These are phyloP conservation scores for Theocolax elegans DNA, from an alignment of 1,140 invertebrate genomes.

Conservation along the genomic window DNA sequence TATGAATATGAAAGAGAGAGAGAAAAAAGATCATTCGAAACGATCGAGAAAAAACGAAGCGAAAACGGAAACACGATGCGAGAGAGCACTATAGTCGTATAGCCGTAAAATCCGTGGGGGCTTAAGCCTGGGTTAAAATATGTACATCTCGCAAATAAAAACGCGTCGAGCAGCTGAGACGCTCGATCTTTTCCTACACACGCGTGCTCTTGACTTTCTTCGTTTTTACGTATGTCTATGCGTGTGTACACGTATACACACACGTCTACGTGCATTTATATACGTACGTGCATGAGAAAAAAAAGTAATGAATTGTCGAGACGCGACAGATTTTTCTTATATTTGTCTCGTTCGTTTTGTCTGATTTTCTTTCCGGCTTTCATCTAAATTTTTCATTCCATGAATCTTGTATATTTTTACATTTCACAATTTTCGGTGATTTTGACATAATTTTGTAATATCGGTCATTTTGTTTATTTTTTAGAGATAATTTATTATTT, in stretches of 20 bases:
- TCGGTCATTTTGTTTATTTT: too few relatives aligned
- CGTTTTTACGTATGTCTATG: neutral
- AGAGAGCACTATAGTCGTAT: constrained; percentile 42
- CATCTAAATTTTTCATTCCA: neutral
- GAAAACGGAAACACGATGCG: constrained; percentile 39
- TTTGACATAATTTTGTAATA: neutral
- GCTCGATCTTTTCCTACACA: constrained; percentile 26
- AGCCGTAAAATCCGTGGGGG: constrained; percentile 60
- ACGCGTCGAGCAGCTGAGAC: constrained; percentile 61
- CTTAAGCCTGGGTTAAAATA: constrained; percentile 64
- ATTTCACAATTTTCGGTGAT: neutral
- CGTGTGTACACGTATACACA: neutral
- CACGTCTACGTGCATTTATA: too few relatives aligned
- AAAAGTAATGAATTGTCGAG: constrained; percentile 61
- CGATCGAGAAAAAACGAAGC: neutral
- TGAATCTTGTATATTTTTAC: constrained; percentile 12
- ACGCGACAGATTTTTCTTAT: constrained; percentile 42
- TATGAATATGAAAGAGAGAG: too few relatives aligned
- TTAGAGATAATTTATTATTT: too few relatives aligned
- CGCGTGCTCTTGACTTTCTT: constrained; percentile 20
- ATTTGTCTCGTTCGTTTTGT: constrained; percentile 31
- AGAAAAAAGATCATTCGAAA: neutral
- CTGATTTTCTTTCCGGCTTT: constrained; percentile 34
- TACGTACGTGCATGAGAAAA: neutral
- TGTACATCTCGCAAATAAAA: constrained; percentile 57